Percentiles rank a stretch among this genome's conserved stretches.
Evolutionary conservation across 2,113 vertebrate genomes (phyloP).

Genomic region (Apteryx mantelli): DNA sequence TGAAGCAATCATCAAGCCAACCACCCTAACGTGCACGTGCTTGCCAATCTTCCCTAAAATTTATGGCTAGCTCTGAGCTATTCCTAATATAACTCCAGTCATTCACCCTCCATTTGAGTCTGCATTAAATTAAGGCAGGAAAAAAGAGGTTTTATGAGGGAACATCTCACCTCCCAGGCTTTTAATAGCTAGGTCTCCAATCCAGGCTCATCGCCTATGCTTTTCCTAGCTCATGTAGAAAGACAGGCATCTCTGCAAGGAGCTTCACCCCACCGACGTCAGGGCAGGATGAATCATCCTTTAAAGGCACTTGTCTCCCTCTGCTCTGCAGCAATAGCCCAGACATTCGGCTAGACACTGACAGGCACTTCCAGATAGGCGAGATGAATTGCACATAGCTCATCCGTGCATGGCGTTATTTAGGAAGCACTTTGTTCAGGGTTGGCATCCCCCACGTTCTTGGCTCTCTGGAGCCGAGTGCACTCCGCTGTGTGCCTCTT

Average conservation of each 20-base stretch:
- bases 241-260: neutral
- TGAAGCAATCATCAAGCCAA: neutral
- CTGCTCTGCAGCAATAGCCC: neutral
- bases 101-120: neutral
- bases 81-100: neutral
- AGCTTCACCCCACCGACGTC: fast-evolving
- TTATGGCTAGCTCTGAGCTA: neutral
- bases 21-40: fast-evolving
- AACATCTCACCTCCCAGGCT: neutral
- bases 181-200: neutral
- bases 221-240: neutral
- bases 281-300: neutral
- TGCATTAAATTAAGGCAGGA: neutral
- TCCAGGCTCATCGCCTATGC: neutral
- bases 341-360: neutral
- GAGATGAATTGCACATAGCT: neutral
- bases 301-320: neutral
- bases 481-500: fast-evolving
- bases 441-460: neutral
- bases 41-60: neutral
- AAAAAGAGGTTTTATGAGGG: neutral
- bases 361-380: neutral
- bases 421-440: neutral
- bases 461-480: neutral
- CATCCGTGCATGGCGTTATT: neutral